Percentiles rank a stretch among this genome's conserved stretches.
Evolutionary conservation across 2,888 invertebrate genomes (phyloP).

Genomic region (Phanerotoma sp.): DNA sequence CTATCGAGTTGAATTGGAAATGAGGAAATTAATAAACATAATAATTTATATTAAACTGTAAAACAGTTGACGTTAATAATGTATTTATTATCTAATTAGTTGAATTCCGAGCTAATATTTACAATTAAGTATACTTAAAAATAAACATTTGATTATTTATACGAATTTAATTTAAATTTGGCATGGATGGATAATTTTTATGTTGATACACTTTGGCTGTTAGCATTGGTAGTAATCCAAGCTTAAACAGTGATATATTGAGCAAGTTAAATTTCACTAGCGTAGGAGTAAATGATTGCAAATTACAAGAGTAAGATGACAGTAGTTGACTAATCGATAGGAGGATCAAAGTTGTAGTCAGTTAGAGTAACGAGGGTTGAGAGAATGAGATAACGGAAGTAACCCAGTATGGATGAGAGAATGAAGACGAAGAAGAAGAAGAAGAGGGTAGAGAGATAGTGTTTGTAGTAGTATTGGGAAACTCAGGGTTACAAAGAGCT

Average conservation of each 20-base stretch:
- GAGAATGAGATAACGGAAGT: not conserved
- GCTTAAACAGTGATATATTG: not conserved
- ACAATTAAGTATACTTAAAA: no score
- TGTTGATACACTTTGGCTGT: not conserved
- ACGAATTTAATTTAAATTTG: not conserved
- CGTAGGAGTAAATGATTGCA: not conserved
- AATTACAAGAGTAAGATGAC: not conserved
- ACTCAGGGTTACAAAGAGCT: no score
- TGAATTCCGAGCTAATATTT: not conserved
- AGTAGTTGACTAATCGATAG: constrained; percentile 24
- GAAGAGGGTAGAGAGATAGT: not conserved
- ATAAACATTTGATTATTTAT: no score
- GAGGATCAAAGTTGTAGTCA: constrained; percentile 11
- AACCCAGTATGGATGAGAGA: not conserved
- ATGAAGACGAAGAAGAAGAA: not conserved
- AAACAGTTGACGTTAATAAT: no score
- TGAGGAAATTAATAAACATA: no score
- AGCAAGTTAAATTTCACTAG: not conserved
- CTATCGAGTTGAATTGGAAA: no score
- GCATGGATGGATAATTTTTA: not conserved
- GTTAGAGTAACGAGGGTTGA: not conserved
- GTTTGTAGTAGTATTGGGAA: no score
- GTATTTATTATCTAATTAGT: no score
- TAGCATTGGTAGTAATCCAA: not conserved
- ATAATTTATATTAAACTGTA: no score